These are phyloP conservation scores for Mirounga angustirostris DNA, from an alignment of 2,113 vertebrate genomes.

Conservation along the genomic window DNA sequence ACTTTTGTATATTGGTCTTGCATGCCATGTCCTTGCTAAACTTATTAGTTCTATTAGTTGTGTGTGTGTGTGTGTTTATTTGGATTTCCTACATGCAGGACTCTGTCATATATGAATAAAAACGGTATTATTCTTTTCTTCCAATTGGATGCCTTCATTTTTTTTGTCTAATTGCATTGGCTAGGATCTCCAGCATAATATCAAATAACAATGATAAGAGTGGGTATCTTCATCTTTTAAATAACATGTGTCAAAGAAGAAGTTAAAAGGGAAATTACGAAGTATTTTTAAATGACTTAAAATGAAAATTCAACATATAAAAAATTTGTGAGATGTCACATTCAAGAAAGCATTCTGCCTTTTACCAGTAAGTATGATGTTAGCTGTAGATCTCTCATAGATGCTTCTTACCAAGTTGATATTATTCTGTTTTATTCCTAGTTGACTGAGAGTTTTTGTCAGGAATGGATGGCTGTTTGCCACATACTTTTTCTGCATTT, in stretches of 20 bases:
- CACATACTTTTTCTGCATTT: neutral
- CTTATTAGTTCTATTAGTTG: neutral
- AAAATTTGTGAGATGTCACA: neutral
- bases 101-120: slow-evolving; percentile 8
- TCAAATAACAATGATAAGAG: neutral
- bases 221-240: neutral
- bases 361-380: neutral
- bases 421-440: neutral
- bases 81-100: neutral
- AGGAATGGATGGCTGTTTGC: neutral
- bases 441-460: neutral
- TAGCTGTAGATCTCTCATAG: neutral
- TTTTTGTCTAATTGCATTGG: neutral
- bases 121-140: neutral
- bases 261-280: neutral
- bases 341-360: neutral
- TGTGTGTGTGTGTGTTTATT: neutral
- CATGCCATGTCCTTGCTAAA: neutral
- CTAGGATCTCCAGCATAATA: neutral
- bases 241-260: neutral
- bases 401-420: neutral
- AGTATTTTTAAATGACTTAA: neutral
- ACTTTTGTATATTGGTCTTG: neutral
- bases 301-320: neutral
- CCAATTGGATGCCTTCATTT: neutral